A percentile compares a stretch with the other conserved stretches of the same genome.
phyloP scores from a whole-genome alignment of 2,888 invertebrate genomes.

The Polydrusus cervinus region DNA sequence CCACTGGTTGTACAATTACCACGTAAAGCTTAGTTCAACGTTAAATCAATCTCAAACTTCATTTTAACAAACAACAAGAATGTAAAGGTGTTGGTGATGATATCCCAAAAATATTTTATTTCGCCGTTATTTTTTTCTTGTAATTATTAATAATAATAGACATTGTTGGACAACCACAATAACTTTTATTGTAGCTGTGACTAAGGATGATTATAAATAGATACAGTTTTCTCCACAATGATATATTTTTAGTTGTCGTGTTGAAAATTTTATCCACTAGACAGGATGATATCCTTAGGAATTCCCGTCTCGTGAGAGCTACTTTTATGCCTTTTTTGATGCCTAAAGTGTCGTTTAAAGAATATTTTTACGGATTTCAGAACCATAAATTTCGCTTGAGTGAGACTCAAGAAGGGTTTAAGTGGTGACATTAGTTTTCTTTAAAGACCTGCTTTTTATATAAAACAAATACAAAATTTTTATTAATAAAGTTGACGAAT shows the following conservation, averaged over 20 bases:
- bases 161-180: too few species aligned
- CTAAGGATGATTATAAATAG: not conserved
- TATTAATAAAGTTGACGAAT: not conserved
- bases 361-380: constrained; percentile 21
- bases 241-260: constrained; percentile 18
- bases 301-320: constrained; percentile 17
- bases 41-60: too few species aligned
- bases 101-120: too few species aligned
- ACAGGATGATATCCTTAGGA: constrained; percentile 14
- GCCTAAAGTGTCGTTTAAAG: constrained; percentile 16
- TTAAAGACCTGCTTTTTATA: constrained; percentile 3
- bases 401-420: constrained; percentile 34
- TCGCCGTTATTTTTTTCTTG: too few species aligned
- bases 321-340: constrained; percentile 33
- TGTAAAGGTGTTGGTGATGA: too few species aligned
- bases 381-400: constrained; percentile 39
- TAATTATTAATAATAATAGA: too few species aligned
- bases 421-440: constrained; percentile 18
- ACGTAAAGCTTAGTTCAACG: too few species aligned
- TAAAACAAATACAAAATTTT: constrained; percentile 1
- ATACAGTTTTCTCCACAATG: constrained; percentile 1
- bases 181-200: too few species aligned
- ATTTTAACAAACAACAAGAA: too few species aligned
- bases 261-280: constrained; percentile 16
- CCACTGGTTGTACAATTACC: too few species aligned